Base-by-base conservation (phyloP, 1,140 invertebrate species). In the Drosophila trapezifrons region DNA sequence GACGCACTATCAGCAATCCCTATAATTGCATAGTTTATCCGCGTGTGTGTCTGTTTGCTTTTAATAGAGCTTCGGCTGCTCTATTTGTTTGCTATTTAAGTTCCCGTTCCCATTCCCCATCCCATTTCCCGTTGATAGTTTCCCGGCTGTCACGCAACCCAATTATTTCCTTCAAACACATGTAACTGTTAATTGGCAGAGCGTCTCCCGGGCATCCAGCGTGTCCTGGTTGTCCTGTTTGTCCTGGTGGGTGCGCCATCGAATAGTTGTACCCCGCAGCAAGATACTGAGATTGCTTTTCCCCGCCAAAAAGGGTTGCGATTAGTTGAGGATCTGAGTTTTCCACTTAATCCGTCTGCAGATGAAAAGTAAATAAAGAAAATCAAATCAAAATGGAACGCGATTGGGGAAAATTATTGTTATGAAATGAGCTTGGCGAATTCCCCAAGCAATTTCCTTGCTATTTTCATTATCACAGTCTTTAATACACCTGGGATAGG, bases 101-200 rank as follows among this genome's bases (percentile, higher is more conserved):
- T 52, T 35, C n/a, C 18, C 45, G 40, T 49, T 45, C 18, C 52
- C 40, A 42, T 15, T 49, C 13, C 18, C 35, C 25, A 20, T 37
- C 15, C 35, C 22, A 15, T 46, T 27, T 37, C 37, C 35, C 13
- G 29, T 15, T 49, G 49, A 59, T 71, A 35, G 49, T 52, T 52
- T 60, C 57, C 75, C 58, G 59, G 65, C 65, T 75, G 85, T 84
- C 84, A 87, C 80, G 84, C 84, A 89, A 89, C 84, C 69, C 84
- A 89, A 89, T 89, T 89, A 89, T 89, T 80, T 78, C 78, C 77
- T 65, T 80, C 77, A 89, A 89, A 84, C 84, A 67, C 74, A 89
- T 89, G 84, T 78, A 89, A 90, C 84, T 89, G 84, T 89, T 89
- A 89, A 89, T 89, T 89, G 84, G 84, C 80, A 80, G 77, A 63